A percentile compares a stretch with the other conserved stretches of the same genome.
These are phyloP conservation scores for Caenorhabditis remanei DNA, from an alignment of 1,140 invertebrate genomes.

Conservation along the genomic window DNA sequence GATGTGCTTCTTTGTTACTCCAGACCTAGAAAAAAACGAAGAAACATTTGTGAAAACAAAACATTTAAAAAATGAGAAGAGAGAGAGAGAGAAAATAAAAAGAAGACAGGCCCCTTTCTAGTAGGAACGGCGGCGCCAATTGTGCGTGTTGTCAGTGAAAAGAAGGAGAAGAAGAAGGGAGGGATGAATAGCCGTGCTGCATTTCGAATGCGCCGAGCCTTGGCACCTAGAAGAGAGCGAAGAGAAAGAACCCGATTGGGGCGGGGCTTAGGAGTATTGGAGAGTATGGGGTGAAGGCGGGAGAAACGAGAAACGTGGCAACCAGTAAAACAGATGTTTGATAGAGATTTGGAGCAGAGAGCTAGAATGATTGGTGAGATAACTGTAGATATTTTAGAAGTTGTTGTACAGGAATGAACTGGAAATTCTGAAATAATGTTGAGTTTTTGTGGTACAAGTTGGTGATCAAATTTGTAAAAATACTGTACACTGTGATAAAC, in stretches of 20 bases:
- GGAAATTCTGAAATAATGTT: too few species aligned
- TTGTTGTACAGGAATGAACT: too few species aligned
- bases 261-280: conserved; percentile 23
- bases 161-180: neutral
- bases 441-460: too few species aligned
- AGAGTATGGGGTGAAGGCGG: neutral
- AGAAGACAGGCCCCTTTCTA: neutral
- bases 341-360: too few species aligned
- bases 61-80: conserved; percentile 3
- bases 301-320: conserved; percentile 7
- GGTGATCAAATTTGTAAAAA: too few species aligned
- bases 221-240: conserved; percentile 52
- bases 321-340: neutral
- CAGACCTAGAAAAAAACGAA: conserved; percentile 18
- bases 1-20: neutral
- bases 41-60: conserved; percentile 29
- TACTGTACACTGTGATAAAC: too few species aligned
- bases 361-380: too few species aligned
- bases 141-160: conserved; percentile 51
- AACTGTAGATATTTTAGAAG: too few species aligned
- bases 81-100: conserved; percentile 7
- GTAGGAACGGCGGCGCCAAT: conserved; percentile 40
- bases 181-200: conserved; percentile 42
- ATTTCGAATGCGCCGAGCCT: conserved; percentile 46
- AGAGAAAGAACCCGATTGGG: conserved; percentile 5